A percentile compares a stretch with the other conserved stretches of the same genome.
Conservation (phyloP, 2,797 vertebrate genomes). For the Betta splendens region DNA sequence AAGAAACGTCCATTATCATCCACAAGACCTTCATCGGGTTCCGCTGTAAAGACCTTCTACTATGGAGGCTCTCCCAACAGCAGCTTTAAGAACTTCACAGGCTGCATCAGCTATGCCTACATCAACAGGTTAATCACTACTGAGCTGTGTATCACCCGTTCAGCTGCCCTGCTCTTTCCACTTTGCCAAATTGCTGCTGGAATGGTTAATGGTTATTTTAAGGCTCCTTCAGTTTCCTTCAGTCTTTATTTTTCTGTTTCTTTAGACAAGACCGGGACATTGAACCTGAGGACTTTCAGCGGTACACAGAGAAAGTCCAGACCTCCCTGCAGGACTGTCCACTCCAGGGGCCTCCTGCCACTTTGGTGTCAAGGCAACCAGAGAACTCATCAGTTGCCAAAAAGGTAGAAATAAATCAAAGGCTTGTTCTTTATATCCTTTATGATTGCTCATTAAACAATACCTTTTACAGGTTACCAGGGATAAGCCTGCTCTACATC, state of each 20-base stretch:
- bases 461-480: constrained; percentile 79
- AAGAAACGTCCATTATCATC: constrained; percentile 71
- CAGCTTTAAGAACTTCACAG: constrained; percentile 91
- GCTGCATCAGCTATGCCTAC: constrained; percentile 96
- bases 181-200: no score
- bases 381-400: constrained; percentile 81
- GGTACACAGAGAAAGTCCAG: constrained; percentile 89
- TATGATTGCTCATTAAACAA: background rate
- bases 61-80: constrained; percentile 89
- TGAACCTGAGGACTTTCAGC: constrained; percentile 96
- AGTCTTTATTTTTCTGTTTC: constrained; percentile 19
- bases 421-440: background rate
- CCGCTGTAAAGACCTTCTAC: constrained; percentile 83
- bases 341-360: constrained; percentile 83
- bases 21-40: constrained; percentile 37
- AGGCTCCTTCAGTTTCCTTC: no score
- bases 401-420: constrained; percentile 78
- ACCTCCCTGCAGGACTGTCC: constrained; percentile 92
- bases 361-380: constrained; percentile 81
- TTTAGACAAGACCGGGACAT: constrained; percentile 90
- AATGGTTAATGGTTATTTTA: no score
- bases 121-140: constrained; percentile 86
- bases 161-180: no score
- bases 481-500: constrained; percentile 78
- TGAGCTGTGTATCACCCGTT: no score